phyloP scores from a whole-genome alignment of 2,888 invertebrate genomes.

The Cataglyphis albicans region DNA sequence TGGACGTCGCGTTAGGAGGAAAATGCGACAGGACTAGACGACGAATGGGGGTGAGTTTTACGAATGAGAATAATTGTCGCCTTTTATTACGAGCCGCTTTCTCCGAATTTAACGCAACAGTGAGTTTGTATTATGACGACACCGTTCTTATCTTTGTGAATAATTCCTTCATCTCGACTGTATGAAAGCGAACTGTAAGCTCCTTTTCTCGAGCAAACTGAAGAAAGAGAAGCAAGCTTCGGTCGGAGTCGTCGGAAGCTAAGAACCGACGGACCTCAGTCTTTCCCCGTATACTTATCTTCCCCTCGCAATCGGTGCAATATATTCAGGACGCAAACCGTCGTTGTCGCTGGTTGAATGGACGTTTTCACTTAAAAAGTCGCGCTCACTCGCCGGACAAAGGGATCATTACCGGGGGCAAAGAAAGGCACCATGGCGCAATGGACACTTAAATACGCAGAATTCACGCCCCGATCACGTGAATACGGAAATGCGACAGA shows the following conservation, averaged over 20 bases:
- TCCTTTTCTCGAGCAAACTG: conserved; percentile 66
- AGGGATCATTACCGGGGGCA: conserved; percentile 82
- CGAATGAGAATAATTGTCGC: conserved; percentile 50
- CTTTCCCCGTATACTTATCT: conserved; percentile 79
- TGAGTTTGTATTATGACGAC: conserved; percentile 70
- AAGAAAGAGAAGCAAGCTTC: conserved; percentile 58
- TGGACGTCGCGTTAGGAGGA: conserved; percentile 17
- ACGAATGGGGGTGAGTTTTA: conserved; percentile 24
- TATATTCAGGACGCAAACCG: conserved; percentile 83
- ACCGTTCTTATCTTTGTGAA: conserved; percentile 62
- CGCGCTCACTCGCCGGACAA: conserved; percentile 80
- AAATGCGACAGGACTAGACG: neutral
- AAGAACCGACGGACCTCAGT: conserved; percentile 72
- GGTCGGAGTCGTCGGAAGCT: conserved; percentile 63
- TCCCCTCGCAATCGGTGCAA: conserved; percentile 82
- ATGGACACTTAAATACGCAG: conserved; percentile 83
- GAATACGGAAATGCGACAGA: conserved; percentile 72
- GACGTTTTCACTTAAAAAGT: conserved; percentile 83
- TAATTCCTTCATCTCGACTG: conserved; percentile 55
- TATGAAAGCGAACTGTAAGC: conserved; percentile 65
- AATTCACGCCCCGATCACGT: conserved; percentile 83
- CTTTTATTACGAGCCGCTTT: conserved; percentile 62
- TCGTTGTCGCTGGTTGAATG: conserved; percentile 81
- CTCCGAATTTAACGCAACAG: conserved; percentile 49
- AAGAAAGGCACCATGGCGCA: conserved; percentile 78